These are phyloP conservation scores for Blennius ocellaris DNA, from an alignment of 2,113 vertebrate species.

Conservation along the genomic window DNA sequence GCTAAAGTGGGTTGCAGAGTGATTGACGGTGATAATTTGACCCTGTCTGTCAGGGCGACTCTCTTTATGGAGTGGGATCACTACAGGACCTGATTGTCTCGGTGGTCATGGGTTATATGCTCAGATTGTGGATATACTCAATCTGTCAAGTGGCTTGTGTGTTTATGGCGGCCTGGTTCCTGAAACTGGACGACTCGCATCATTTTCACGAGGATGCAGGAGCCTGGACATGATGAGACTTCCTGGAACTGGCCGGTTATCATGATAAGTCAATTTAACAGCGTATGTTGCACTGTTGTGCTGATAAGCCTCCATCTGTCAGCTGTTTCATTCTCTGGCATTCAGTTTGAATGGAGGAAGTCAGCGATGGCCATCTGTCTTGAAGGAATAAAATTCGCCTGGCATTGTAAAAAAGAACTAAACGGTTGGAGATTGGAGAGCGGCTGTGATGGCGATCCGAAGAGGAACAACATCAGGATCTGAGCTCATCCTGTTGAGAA, in stretches of 20 bases:
- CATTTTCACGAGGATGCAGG: not conserved
- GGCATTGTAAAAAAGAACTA: constrained; percentile 40
- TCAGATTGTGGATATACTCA: constrained; percentile 7
- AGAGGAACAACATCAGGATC: constrained; percentile 8
- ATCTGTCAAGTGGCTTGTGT: constrained; percentile 17
- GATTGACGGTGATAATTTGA: constrained; percentile 69
- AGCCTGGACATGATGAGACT: not conserved
- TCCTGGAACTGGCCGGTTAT: not conserved
- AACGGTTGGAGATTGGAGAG: constrained; percentile 14
- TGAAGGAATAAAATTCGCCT: constrained; percentile 18
- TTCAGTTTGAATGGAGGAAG: constrained; percentile 4
- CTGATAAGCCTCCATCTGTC: constrained; percentile 6
- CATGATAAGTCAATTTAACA: not conserved
- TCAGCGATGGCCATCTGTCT: constrained; percentile 49
- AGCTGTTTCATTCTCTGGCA: constrained; percentile 26
- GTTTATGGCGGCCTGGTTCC: not conserved
- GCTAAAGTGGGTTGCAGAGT: constrained; percentile 27
- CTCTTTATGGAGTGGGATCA: constrained; percentile 25
- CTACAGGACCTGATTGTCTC: constrained; percentile 13
- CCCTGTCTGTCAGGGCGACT: constrained; percentile 36
- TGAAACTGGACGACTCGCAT: not conserved
- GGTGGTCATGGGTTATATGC: constrained; percentile 24
- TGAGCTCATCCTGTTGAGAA: constrained; percentile 46
- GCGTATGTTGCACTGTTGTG: constrained; percentile 3
- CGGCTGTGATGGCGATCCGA: constrained; percentile 4